A percentile compares a stretch with the other conserved stretches of the same genome.
Conservation (phyloP, 2,113 vertebrate species). For the Blennius ocellaris region DNA sequence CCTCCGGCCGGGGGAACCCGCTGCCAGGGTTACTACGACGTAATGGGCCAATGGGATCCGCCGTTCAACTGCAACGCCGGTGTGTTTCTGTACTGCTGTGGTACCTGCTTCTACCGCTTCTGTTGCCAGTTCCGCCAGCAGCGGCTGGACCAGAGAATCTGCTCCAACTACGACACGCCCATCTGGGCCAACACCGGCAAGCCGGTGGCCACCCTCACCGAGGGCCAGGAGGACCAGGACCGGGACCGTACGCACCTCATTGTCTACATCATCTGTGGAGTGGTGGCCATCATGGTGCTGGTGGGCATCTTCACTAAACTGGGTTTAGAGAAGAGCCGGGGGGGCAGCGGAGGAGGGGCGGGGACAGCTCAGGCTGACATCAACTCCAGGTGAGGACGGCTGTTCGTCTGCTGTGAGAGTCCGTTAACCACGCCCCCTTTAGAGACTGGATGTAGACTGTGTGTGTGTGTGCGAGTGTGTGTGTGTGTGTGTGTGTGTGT, state of each 20-base stretch:
- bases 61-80: slow-evolving; percentile 97
- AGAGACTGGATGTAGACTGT: background rate
- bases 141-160: slow-evolving; percentile 92
- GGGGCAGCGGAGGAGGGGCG: slow-evolving; percentile 58
- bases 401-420: background rate
- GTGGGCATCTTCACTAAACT: slow-evolving; percentile 94
- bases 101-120: slow-evolving; percentile 97
- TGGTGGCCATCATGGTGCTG: slow-evolving; percentile 94
- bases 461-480: slow-evolving; percentile 8
- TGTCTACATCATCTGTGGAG: slow-evolving; percentile 94
- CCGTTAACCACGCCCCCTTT: too few species aligned
- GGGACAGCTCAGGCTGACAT: slow-evolving; percentile 82
- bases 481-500: slow-evolving; percentile 1
- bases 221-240: slow-evolving; percentile 83
- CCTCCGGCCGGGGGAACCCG: slow-evolving; percentile 82
- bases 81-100: slow-evolving; percentile 94
- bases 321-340: slow-evolving; percentile 89
- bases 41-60: slow-evolving; percentile 99
- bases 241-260: slow-evolving; percentile 92
- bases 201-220: slow-evolving; percentile 86
- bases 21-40: slow-evolving; percentile 97
- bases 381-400: slow-evolving; percentile 88
- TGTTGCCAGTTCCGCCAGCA: slow-evolving; percentile 95
- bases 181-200: slow-evolving; percentile 93
- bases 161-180: slow-evolving; percentile 93